Conservation (phyloP, 1,140 invertebrate genomes). For the Zaprionus africanus region DNA sequence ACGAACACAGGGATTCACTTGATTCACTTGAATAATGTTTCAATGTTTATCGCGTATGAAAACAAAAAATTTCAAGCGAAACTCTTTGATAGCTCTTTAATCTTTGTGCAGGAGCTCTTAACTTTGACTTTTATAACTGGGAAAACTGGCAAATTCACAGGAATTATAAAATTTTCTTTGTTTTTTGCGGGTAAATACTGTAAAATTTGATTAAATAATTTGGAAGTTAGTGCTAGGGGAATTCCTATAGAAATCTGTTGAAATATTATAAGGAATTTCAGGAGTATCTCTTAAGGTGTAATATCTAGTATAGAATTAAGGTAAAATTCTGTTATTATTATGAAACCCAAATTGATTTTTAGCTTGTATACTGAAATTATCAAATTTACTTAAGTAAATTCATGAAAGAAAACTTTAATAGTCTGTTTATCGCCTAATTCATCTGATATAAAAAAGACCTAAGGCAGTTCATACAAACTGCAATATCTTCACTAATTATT, state of each 20-base stretch:
- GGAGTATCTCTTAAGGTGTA: not conserved
- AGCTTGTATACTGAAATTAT: not conserved
- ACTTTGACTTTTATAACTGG: not conserved
- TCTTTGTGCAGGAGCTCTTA: not conserved
- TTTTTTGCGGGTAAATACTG: not conserved
- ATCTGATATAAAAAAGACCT: not conserved
- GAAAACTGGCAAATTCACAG: not conserved
- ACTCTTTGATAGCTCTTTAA: not conserved
- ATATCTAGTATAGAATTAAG: too few relatives aligned
- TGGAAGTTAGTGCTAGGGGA: not conserved
- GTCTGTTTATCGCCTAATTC: not conserved
- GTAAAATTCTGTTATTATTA: too few relatives aligned
- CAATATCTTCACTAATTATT: not conserved
- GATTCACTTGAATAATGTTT: not conserved
- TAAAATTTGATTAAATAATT: not conserved
- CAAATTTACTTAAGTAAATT: not conserved
- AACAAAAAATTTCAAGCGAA: conserved; percentile 1
- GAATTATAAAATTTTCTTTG: not conserved
- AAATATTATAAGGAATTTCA: not conserved
- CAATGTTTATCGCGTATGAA: not conserved
- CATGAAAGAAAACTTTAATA: not conserved
- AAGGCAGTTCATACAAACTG: not conserved
- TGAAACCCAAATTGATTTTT: too few relatives aligned
- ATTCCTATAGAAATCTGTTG: not conserved
- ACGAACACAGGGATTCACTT: not conserved